Conservation (phyloP, 2,888 invertebrate species). For the Netelia fuscicornis region DNA sequence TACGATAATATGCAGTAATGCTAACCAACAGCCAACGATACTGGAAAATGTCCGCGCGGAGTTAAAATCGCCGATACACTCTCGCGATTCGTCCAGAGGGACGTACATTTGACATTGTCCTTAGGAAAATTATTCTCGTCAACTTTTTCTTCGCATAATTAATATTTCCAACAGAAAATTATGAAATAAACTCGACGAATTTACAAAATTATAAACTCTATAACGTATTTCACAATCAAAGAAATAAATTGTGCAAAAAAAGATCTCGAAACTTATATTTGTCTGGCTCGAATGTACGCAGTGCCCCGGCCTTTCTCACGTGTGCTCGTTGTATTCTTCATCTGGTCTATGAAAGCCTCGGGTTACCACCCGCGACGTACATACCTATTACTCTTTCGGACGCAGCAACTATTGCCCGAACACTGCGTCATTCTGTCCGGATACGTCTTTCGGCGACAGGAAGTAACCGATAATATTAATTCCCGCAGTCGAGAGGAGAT, state of each 20-base stretch:
- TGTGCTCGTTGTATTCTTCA: constrained; percentile 18
- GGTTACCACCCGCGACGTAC: constrained; percentile 60
- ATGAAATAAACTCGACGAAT: too few species aligned
- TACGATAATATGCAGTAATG: not conserved
- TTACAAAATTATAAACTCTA: too few species aligned
- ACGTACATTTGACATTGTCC: constrained; percentile 53
- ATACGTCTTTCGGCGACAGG: constrained; percentile 64
- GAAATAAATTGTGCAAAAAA: too few species aligned
- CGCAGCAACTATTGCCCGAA: not conserved
- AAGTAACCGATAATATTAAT: constrained; percentile 62
- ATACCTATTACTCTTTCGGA: constrained; percentile 43
- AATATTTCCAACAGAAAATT: too few species aligned
- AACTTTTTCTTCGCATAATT: too few species aligned
- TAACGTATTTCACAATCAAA: too few species aligned
- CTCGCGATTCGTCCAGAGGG: constrained; percentile 61
- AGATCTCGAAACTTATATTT: too few species aligned
- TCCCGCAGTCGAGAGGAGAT: constrained; percentile 26
- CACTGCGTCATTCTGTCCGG: constrained; percentile 63
- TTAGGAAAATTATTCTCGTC: too few species aligned
- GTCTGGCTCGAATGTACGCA: too few species aligned
- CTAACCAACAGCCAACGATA: not conserved
- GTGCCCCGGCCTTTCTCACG: constrained; percentile 18
- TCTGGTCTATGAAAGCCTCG: constrained; percentile 39
- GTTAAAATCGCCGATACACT: constrained; percentile 65
- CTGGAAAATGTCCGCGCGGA: constrained; percentile 48